Evolutionary conservation across 2,113 vertebrate species (phyloP).

Genomic region (Cyphomyrus plagiostoma): DNA sequence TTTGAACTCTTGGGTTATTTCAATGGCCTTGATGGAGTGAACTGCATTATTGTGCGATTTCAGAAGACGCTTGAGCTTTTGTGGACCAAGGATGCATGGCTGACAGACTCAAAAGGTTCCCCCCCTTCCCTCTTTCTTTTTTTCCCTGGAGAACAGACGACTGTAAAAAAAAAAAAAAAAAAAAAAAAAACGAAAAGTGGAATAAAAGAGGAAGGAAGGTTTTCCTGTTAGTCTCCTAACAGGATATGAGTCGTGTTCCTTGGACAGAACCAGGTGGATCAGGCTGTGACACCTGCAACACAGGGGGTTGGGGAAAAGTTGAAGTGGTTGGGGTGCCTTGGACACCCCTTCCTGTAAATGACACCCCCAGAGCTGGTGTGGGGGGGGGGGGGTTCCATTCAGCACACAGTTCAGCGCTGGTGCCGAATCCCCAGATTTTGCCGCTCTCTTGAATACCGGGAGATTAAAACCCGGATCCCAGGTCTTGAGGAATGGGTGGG

Average conservation of each 20-base stretch:
- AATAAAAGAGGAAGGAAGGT: background rate
- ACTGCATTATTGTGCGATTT: background rate
- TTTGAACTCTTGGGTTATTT: background rate
- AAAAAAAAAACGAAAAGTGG: conserved; percentile 7
- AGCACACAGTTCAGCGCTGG: background rate
- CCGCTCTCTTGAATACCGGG: background rate
- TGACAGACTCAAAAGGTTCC: background rate
- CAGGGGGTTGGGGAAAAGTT: conserved; percentile 14
- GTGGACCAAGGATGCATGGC: conserved; percentile 8
- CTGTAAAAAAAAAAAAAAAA: conserved; percentile 26
- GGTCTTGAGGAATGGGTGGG: background rate
- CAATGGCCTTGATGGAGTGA: background rate
- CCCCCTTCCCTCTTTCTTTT: background rate
- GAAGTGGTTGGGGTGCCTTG: background rate
- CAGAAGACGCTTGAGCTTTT: background rate
- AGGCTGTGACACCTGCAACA: conserved; percentile 31
- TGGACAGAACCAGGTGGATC: conserved; percentile 56
- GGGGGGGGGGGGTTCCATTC: background rate
- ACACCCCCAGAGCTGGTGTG: conserved; percentile 18
- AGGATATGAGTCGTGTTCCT: conserved; percentile 55
- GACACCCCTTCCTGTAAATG: conserved; percentile 47
- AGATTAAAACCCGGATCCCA: conserved; percentile 1
- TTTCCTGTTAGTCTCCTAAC: conserved; percentile 45
- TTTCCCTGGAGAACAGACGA: background rate
- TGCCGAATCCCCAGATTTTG: background rate